These are phyloP conservation scores for Petaurus breviceps DNA, from an alignment of 2,113 vertebrate species.

Conservation along the genomic window DNA sequence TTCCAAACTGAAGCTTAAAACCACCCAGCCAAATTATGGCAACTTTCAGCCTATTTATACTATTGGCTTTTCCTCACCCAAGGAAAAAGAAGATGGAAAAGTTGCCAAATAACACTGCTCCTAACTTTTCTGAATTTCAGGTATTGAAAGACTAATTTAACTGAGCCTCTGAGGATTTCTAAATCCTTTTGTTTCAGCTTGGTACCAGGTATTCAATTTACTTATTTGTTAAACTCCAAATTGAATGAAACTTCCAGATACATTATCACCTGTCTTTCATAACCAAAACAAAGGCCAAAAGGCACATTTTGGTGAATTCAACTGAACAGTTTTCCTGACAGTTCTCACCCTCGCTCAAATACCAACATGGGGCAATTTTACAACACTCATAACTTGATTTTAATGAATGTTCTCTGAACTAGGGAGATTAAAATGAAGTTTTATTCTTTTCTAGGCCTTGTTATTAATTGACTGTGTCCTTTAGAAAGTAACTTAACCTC, in stretches of 20 bases:
- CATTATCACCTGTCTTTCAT: not conserved
- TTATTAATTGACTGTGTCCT: not conserved
- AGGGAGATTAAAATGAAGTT: not conserved
- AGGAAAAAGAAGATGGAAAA: not conserved
- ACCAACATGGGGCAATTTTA: not conserved
- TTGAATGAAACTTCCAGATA: not conserved
- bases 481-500: slow-evolving; percentile 16
- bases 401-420: not conserved
- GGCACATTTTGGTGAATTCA: not conserved
- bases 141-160: not conserved
- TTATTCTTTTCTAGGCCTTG: not conserved
- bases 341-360: not conserved
- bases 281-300: not conserved
- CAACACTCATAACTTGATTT: not conserved
- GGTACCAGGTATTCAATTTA: not conserved
- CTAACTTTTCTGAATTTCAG: not conserved
- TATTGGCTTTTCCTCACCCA: not conserved
- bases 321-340: not conserved
- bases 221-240: not conserved
- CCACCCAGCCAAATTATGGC: not conserved
- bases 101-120: not conserved
- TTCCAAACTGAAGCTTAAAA: not conserved
- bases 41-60: not conserved
- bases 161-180: not conserved
- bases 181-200: not conserved